Evolutionary conservation across 92 coral and sea anemone species (phyloP), one percentile per base, ranked within the genome.

Genomic region (Diadumene lineata): DNA sequence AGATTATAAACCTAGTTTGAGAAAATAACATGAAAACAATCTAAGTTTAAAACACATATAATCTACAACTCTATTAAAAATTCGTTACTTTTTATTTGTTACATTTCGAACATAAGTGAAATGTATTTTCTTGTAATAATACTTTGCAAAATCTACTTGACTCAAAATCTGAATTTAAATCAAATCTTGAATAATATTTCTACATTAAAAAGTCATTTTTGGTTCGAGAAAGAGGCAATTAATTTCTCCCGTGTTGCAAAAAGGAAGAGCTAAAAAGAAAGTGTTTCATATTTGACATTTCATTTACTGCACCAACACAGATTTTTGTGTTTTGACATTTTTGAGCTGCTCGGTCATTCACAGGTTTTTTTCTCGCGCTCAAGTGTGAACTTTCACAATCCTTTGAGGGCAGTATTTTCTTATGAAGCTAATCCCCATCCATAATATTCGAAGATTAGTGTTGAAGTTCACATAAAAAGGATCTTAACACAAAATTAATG

Each of bases 391-490:
- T 15, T 28, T 62, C 31, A 21, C 68, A 31, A 62, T 27, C 38
- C 68, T 62, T 62, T 58, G 17, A 30, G 43, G 19, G 31, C 43
- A 28, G 2, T 28, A 43, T 13, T 15, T 22, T 13, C 38, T 62
- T 62, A 15, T 28, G 31, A 62, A 58, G 2, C 68, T 62, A 62
- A 62, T 62, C 68, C 68, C 43, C 19, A 13, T n/a, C 68, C 7
- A 21, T 58, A 62, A 30, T 62, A 30, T 53, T 53, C 43, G 7
- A 19, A 62, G 68, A 62, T 62, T 62, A 62, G 43, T 1, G 13
- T 1, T 10, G 31, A 28, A 28, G 68, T 28, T 62, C 68, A 43
- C 68, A 62, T 62, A 28, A 30, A 13, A 62, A 62, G 15, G 28
- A 7, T 28, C 18, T 10, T 16, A 30, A 28, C n/a, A 62, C 21